Conservation (phyloP, 2,888 invertebrate genomes). For the Sarcophaga carnaria region DNA sequence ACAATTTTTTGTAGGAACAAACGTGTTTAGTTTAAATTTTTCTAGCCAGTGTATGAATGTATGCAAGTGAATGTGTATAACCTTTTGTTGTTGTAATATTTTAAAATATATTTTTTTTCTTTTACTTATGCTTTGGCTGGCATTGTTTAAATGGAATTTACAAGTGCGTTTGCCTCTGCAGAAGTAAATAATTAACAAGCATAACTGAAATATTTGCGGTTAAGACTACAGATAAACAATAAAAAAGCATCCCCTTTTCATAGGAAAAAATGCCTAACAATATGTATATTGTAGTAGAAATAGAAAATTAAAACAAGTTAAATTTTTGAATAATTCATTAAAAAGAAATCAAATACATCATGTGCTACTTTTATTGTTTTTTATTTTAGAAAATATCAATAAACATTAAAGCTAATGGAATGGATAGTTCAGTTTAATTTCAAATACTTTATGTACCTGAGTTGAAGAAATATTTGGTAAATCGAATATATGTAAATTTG, state of each 20-base stretch:
- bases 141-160: slow-evolving; percentile 54
- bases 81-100: slow-evolving; percentile 12
- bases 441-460: too few species aligned
- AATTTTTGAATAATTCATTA: too few species aligned
- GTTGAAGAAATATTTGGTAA: too few species aligned
- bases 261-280: not conserved
- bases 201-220: slow-evolving; percentile 60
- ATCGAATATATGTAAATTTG: not conserved
- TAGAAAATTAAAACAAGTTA: not conserved
- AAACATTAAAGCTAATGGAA: too few species aligned
- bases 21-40: slow-evolving; percentile 53
- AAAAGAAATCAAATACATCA: too few species aligned
- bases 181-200: slow-evolving; percentile 43
- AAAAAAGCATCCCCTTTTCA: not conserved
- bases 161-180: slow-evolving; percentile 50
- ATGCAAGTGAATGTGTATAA: not conserved
- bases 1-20: slow-evolving; percentile 37
- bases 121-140: not conserved
- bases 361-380: too few species aligned
- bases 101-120: not conserved
- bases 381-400: too few species aligned
- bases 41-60: slow-evolving; percentile 6
- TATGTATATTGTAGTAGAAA: not conserved
- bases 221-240: slow-evolving; percentile 4
- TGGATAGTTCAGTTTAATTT: too few species aligned